Evolutionary conservation across 2,888 invertebrate species (phyloP), one percentile per base, ranked within the genome.

Genomic region (Gymnoscelis rufifasciata): DNA sequence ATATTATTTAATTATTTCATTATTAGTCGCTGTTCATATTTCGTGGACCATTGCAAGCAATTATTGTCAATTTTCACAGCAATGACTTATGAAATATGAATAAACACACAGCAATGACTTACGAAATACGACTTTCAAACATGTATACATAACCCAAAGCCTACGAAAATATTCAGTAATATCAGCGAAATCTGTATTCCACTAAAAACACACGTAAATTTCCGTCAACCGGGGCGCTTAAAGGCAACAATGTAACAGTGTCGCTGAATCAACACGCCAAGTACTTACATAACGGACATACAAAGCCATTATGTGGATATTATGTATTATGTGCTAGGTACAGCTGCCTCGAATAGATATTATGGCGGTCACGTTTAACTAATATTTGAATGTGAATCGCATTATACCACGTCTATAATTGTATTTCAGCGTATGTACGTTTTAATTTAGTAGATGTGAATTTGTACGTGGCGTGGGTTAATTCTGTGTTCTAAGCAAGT

Each of bases 301-400:
- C 15, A 42, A 28, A 33, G 42, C 42, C 40, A 52, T 48, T 50
- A 46, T 52, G 42, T n/a, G n/a, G n/a, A n/a, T n/a, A n/a, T n/a
- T n/a, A n/a, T n/a, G n/a, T n/a, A n/a, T n/a, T n/a, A n/a, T n/a
- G n/a, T n/a, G n/a, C n/a, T 46, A 51, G 43, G 37, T 50, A 52
- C 41, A 26, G 30, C 41, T 51, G 60, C 54, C 51, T 59, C 55
- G 57, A 66, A 55, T 56, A 47, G 45, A 49, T 56, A 52, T 54
- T 70, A 74, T 74, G 69, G 68, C 66, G 72, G 68, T 72, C 75
- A 77, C 74, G 74, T 71, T 68, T 70, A 48, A 64, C 72, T 75
- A 75, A 76, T 73, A 76, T 75, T 75, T 74, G 73, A 69, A 65
- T 59, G 60, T 61, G 62, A 55, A 65, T 62, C 63, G 64, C 63